phyloP scores from a whole-genome alignment of 2,888 invertebrate species.

The Melanchra persicariae region DNA sequence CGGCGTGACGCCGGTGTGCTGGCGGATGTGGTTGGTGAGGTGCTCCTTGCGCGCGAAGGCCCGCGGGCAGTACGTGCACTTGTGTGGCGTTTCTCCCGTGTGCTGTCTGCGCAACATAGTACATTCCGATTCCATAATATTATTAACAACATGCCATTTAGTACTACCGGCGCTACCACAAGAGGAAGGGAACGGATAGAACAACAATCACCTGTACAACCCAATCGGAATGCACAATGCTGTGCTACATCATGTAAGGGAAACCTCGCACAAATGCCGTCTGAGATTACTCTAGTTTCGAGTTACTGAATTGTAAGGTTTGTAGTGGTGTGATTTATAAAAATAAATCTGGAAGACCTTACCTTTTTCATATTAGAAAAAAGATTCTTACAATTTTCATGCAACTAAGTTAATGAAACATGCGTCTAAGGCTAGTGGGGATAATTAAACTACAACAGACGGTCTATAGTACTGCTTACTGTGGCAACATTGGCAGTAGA shows the following conservation, averaged over 20 bases:
- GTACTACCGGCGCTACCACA: constrained; percentile 45
- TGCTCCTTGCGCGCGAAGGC: constrained; percentile 95
- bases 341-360: constrained; percentile 51
- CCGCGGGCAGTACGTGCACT: constrained; percentile 92
- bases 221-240: constrained; percentile 90
- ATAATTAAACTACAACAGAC: constrained; percentile 69
- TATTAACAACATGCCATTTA: constrained; percentile 60
- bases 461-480: constrained; percentile 64
- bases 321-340: constrained; percentile 24
- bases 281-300: constrained; percentile 56
- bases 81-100: constrained; percentile 95
- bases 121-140: constrained; percentile 85
- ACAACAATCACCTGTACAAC: constrained; percentile 60
- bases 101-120: constrained; percentile 92
- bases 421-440: constrained; percentile 71
- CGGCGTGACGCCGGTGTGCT: constrained; percentile 93
- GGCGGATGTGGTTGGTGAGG: constrained; percentile 96
- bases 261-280: constrained; percentile 87
- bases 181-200: constrained; percentile 52
- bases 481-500: constrained; percentile 67
- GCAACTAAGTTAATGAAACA: constrained; percentile 67
- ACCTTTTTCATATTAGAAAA: constrained; percentile 54
- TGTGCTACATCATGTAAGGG: constrained; percentile 82
- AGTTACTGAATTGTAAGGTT: constrained; percentile 47
- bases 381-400: constrained; percentile 68